Percentiles rank a stretch among this genome's conserved stretches.
These are phyloP conservation scores for Eulemur albifrons DNA, from an alignment of 2,797 vertebrate genomes.

Conservation along the genomic window DNA sequence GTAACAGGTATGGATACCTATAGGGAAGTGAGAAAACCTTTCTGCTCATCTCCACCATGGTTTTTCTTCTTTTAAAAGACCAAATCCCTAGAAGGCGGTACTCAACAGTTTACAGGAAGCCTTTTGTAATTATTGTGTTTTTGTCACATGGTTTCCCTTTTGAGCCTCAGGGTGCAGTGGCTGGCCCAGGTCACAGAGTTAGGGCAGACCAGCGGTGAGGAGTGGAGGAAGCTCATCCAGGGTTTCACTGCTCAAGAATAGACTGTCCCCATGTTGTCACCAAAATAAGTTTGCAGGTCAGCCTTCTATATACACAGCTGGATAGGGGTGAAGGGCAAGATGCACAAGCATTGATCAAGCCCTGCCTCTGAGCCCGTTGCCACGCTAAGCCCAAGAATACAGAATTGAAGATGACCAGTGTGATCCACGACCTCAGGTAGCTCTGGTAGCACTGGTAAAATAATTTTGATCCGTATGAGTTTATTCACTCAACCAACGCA, in stretches of 20 bases:
- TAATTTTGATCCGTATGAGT: background rate
- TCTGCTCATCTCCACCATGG: too few species aligned
- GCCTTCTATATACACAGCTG: background rate
- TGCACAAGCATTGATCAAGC: background rate
- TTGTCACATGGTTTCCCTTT: background rate
- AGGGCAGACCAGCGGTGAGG: fast-evolving
- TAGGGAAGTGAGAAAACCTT: background rate
- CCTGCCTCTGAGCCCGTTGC: too few species aligned
- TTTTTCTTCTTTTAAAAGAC: background rate
- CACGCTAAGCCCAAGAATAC: fast-evolving
- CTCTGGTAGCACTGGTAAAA: background rate
- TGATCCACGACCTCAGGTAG: background rate
- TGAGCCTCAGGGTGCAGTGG: background rate
- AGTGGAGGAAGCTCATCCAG: background rate
- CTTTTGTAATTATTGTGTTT: background rate
- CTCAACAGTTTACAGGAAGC: background rate
- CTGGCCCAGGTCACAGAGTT: background rate
- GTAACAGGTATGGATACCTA: background rate
- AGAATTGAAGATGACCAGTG: background rate
- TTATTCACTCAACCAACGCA: background rate
- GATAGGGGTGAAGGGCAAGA: background rate
- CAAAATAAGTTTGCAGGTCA: background rate
- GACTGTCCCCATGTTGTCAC: background rate
- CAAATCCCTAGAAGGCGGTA: background rate
- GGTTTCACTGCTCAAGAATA: background rate